Evolutionary conservation across 2,113 vertebrate species (phyloP), one percentile per base, ranked within the genome.

Genomic region (Coptodon rendalli): DNA sequence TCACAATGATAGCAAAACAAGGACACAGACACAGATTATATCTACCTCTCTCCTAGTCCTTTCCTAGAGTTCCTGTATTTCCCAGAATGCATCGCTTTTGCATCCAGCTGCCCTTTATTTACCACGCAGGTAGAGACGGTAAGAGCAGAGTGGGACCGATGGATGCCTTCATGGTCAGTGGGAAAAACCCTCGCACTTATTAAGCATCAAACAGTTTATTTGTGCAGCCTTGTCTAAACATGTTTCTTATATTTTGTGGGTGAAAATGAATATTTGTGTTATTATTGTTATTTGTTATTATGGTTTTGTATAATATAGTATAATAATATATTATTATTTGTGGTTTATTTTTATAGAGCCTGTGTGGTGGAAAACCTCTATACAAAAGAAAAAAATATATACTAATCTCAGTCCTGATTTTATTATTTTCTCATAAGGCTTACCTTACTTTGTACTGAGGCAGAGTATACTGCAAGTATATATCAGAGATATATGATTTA

Each of bases 11-110:
- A 1, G 52, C 34, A 24, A 54, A 36, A 80, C 48, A 80, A 31
- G 24, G 61, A 91, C 81, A 83, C 34, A 73, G 31, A 63, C 17
- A n/a, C 9, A 66, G 87, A 87, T 90, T 86, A 92, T 27, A 52
- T 29, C 78, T 34, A 29, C 16, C 45, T 78, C 16, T 78, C 40
- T 52, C n/a, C 73, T 79, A n/a, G 24, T 82, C 31, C 43, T 68
- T 91, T 88, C 80, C 87, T 90, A 71, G 84, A 88, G 83, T 84
- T 89, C 61, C 61, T 81, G 53, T 84, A 48, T 84, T 87, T 88
- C 92, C 92, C 90, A 91, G 57, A 52, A 88, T 91, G 87, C 92
- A 13, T 90, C 17, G 82, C 89, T 86, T 66, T 9, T 19, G n/a
- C 13, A 52, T 66, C 87, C 87, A 86, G 87, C 73, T 86, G 91